phyloP scores from a whole-genome alignment of 2,888 invertebrate genomes.

The Argyresthia goedartella region DNA sequence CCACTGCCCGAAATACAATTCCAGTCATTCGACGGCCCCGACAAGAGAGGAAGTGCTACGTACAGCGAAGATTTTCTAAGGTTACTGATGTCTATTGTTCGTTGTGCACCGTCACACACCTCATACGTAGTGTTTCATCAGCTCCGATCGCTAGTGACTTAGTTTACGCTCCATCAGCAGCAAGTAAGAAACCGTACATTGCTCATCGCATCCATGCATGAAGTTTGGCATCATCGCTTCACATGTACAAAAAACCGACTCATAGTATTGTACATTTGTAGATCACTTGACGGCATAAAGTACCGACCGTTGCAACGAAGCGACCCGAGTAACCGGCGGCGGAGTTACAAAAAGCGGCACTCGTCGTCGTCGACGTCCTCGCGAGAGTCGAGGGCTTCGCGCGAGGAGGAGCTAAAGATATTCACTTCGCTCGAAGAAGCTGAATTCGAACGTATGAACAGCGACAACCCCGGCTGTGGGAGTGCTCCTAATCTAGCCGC shows the following conservation, averaged over 20 bases:
- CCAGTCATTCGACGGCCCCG: slow-evolving; percentile 63
- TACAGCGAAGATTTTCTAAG: slow-evolving; percentile 64
- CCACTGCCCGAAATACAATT: slow-evolving; percentile 58
- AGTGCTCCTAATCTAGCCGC: slow-evolving; percentile 63
- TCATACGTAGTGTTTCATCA: slow-evolving; percentile 30
- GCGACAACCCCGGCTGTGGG: slow-evolving; percentile 32
- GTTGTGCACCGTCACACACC: slow-evolving; percentile 21
- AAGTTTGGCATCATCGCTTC: slow-evolving; percentile 24
- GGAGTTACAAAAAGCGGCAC: slow-evolving; percentile 72
- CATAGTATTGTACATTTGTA: slow-evolving; percentile 56
- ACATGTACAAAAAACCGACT: slow-evolving; percentile 52
- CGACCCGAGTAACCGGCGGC: slow-evolving; percentile 72
- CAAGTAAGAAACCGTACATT: slow-evolving; percentile 14
- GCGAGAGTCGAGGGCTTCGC: slow-evolving; percentile 71
- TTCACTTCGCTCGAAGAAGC: slow-evolving; percentile 76
- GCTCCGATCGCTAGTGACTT: slow-evolving; percentile 35
- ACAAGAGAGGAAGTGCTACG: slow-evolving; percentile 33
- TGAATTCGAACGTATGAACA: slow-evolving; percentile 58
- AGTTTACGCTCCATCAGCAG: slow-evolving; percentile 23
- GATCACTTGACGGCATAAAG: slow-evolving; percentile 77
- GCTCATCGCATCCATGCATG: slow-evolving; percentile 36
- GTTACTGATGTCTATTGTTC: slow-evolving; percentile 58
- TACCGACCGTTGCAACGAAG: slow-evolving; percentile 71
- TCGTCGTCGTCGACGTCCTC: slow-evolving; percentile 74
- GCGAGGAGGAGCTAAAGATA: slow-evolving; percentile 74